Evolutionary conservation across 1,140 invertebrate genomes (phyloP).

Genomic region (Atta cephalotes): DNA sequence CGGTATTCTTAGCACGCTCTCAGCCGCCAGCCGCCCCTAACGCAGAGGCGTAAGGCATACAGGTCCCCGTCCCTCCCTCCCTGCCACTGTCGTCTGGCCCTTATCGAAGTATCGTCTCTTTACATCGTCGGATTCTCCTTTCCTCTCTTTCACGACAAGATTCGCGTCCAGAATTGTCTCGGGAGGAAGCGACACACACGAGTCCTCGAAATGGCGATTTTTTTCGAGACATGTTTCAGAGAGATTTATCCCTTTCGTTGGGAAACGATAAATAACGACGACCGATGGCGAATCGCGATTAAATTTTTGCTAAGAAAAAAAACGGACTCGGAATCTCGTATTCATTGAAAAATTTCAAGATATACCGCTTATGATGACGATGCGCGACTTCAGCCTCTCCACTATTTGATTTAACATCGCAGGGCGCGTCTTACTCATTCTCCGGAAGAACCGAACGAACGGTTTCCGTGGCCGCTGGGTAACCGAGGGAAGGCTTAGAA

Average conservation of each 20-base stretch:
- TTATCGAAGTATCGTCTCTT: slow-evolving; percentile 42
- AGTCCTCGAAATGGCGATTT: not conserved
- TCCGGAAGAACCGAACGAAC: not conserved
- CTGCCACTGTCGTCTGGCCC: not conserved
- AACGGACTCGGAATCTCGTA: no score
- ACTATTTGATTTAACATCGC: not conserved
- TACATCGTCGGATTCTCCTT: not conserved
- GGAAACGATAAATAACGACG: not conserved
- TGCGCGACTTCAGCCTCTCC: not conserved
- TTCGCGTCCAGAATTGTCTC: slow-evolving; percentile 13
- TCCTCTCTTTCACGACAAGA: not conserved
- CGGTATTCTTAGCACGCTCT: slow-evolving; percentile 78
- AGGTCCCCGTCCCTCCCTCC: not conserved
- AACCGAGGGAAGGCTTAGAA: not conserved
- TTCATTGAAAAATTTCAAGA: not conserved
- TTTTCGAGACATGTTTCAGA: not conserved
- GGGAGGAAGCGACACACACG: not conserved
- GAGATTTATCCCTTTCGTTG: not conserved
- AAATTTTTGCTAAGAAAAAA: not conserved
- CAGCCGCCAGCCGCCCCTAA: slow-evolving; percentile 69
- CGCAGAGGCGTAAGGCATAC: slow-evolving; percentile 59
- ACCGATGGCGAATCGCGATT: not conserved
- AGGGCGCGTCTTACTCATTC: not conserved
- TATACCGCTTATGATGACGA: not conserved
- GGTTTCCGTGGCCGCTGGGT: not conserved